Conservation (phyloP, 2,797 vertebrate species). For the Echeneis naucrates region DNA sequence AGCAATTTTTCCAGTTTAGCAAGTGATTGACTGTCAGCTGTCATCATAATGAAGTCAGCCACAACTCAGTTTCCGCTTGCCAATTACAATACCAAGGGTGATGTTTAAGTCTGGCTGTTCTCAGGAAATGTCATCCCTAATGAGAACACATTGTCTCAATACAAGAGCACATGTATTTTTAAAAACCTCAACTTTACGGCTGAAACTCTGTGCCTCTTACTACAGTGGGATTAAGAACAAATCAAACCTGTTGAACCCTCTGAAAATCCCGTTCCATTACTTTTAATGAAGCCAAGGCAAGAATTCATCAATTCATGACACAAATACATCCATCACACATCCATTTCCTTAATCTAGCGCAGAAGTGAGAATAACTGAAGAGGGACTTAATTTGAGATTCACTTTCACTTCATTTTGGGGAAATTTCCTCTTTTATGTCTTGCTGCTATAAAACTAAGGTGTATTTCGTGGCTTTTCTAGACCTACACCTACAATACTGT, state of each 20-base stretch:
- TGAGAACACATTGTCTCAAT: constrained; percentile 40
- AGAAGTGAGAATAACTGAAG: background rate
- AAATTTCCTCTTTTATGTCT: background rate
- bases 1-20: constrained; percentile 44
- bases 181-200: background rate
- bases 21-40: constrained; percentile 61
- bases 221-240: background rate
- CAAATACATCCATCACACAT: constrained; percentile 5
- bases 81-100: constrained; percentile 52
- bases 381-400: background rate
- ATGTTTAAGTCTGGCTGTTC: constrained; percentile 31
- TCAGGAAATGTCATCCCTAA: constrained; percentile 39
- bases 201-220: background rate
- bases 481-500: too few relatives aligned
- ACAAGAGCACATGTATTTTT: constrained; percentile 15
- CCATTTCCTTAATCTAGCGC: background rate
- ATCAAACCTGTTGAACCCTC: background rate
- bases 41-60: constrained; percentile 54
- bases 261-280: background rate
- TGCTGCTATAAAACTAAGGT: background rate
- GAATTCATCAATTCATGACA: background rate
- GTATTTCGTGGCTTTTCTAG: background rate
- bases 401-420: constrained; percentile 1
- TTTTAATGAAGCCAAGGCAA: background rate
- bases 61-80: constrained; percentile 29